Evolutionary conservation across 2,888 invertebrate genomes (phyloP), one percentile per base, ranked within the genome.

Genomic region (Plagodis pulveraria): DNA sequence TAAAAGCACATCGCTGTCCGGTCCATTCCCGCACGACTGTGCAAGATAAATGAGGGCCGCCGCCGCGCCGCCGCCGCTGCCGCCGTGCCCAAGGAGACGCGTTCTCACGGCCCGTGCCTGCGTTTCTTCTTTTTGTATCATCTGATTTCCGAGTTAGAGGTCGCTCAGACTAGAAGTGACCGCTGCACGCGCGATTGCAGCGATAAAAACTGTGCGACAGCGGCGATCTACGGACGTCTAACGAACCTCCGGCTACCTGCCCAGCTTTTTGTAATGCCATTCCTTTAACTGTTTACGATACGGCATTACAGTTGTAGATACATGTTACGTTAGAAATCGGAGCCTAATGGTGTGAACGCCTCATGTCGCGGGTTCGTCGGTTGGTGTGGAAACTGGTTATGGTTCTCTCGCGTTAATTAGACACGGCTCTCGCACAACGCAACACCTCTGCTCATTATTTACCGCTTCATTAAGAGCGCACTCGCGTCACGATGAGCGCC

Each of bases 101-200:
- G 89, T 91, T 91, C 91, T 91, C 91, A 91, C 91, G 91, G 91
- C 90, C 91, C 90, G 89, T 86, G 87, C 87, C 83, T 81, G 83
- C 78, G 80, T 81, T 82, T 80, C 78, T 84, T 87, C 81, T 90
- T 90, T 91, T 91, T 91, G 80, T 89, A 87, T 85, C 83, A 81
- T 84, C 85, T 86, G 82, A 83, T 84, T 86, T 84, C 89, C 83
- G 84, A 90, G 88, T 87, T 90, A 91, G 89, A 91, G 91, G 91
- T 91, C 91, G 89, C 73, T 76, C 81, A 81, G 80, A 78, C 86
- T 87, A 86, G 86, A 77, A 83, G 77, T 86, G 87, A 87, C 87
- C 86, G 82, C 82, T 87, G 84, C 86, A 85, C 86, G 86, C 82
- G 87, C 84, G 84, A 86, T 87, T 77, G 70, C 71, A 69, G 63